These are phyloP conservation scores for Typhlichthys eigenmanni DNA, from an alignment of 2,797 vertebrate genomes.

Conservation along the genomic window DNA sequence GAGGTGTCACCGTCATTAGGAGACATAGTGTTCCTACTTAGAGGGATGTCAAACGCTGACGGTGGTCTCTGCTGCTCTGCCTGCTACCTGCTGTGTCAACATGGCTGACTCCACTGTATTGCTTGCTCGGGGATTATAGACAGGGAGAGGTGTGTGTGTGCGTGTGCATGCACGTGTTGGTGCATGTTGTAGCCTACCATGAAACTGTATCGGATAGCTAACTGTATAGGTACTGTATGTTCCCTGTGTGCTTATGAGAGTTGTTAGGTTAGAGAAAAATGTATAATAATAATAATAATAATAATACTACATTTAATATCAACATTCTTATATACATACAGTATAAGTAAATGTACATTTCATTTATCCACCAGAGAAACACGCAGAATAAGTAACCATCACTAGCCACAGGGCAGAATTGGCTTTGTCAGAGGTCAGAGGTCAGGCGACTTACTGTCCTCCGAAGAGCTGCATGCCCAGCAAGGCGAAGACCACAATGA, in stretches of 20 bases:
- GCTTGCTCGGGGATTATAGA: background rate
- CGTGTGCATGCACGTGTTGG: background rate
- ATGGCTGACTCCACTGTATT: conserved; percentile 39
- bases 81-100: conserved; percentile 60
- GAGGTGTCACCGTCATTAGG: conserved; percentile 58
- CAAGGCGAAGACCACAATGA: conserved; percentile 96
- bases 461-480: conserved; percentile 99
- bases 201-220: too few species aligned
- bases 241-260: too few species aligned
- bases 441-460: conserved; percentile 86
- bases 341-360: too few species aligned
- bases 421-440: background rate
- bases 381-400: too few species aligned
- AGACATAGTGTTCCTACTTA: conserved; percentile 54
- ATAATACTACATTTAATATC: too few species aligned
- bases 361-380: too few species aligned
- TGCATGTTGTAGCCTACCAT: too few species aligned
- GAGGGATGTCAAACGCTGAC: conserved; percentile 60
- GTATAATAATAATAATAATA: too few species aligned
- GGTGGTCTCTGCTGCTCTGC: conserved; percentile 25
- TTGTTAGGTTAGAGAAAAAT: too few species aligned
- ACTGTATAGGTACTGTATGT: too few species aligned
- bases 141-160: background rate
- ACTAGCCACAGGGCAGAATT: too few species aligned
- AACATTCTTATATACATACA: too few species aligned